Base-by-base conservation (phyloP, 2,797 vertebrate species). In the Microctenopoma lineatum region DNA sequence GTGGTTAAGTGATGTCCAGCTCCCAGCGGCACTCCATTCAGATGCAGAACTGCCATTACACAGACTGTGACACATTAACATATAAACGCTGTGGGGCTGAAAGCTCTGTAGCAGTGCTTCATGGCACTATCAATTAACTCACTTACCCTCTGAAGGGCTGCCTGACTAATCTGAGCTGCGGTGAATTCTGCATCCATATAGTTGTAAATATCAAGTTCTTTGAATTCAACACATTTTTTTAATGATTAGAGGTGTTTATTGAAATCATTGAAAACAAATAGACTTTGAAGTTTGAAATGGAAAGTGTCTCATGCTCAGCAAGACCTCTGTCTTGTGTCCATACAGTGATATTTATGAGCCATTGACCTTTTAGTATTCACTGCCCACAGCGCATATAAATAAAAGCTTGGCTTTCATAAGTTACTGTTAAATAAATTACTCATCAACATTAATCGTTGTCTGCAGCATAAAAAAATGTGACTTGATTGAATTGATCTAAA, bases 401-500 rank as follows among this genome's bases (percentile, higher is more conserved):
- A 85, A 80, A 71, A 74, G 80, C 85, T 90, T 78, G 70, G 78
- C 86, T 89, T 85, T 91, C 66, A 75, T 42, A 84, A 79, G 50
- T 81, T 78, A 38, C 21, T 57, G 83, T 90, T 83, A 76, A 85
- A 90, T 90, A 83, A 87, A 68, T 85, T 73, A 81, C 58, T 89
- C 84, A 90, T 90, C 87, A 86, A 74, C 50, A 29, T 54, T 69
- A 59, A 81, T 84, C 44, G 66, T 83, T 76, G 69, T 57, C 54
- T 59, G 47, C 64, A 15, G 69, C 64, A 47, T 85, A 84, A 76
- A 70, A 62, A 32, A 16, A 85, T 65, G 63, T 79, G 82, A 85
- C 77, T 69, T 82, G 72, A 84, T 81, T 82, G 63, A 87, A 85
- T 69, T 75, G 66, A 90, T 90, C 77, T 89, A 61, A 83, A 92